These are phyloP conservation scores for Plodia interpunctella DNA, from an alignment of 1,140 invertebrate species.

Conservation along the genomic window DNA sequence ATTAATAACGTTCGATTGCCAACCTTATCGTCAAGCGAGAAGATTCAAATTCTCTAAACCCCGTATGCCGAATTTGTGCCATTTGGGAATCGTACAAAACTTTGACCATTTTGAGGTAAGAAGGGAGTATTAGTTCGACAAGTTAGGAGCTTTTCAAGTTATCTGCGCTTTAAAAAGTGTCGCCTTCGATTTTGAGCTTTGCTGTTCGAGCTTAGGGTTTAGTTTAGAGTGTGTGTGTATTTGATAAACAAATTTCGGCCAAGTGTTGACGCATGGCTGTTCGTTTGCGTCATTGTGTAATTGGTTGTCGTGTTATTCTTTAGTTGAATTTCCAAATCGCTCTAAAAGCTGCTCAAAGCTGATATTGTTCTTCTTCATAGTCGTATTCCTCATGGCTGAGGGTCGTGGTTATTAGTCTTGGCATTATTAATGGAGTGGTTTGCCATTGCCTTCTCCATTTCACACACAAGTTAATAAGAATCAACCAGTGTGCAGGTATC, in stretches of 20 bases:
- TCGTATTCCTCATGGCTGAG: too few relatives aligned
- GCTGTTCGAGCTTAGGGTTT: slow-evolving; percentile 1
- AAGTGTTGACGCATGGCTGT: slow-evolving; percentile 27
- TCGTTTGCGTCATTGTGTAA: slow-evolving; percentile 28
- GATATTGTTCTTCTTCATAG: too few relatives aligned
- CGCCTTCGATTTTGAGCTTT: slow-evolving; percentile 16
- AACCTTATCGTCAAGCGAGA: slow-evolving; percentile 11
- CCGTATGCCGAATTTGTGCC: slow-evolving; percentile 13
- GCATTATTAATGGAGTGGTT: too few relatives aligned
- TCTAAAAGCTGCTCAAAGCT: background rate
- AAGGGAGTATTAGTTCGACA: slow-evolving; percentile 65
- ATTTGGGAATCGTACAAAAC: slow-evolving; percentile 31
- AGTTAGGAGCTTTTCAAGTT: slow-evolving; percentile 54
- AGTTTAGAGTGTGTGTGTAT: background rate
- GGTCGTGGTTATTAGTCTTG: too few relatives aligned
- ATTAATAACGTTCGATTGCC: slow-evolving; percentile 5
- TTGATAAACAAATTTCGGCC: slow-evolving; percentile 25
- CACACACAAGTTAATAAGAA: too few relatives aligned
- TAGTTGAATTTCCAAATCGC: background rate
- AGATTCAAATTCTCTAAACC: slow-evolving; percentile 17
- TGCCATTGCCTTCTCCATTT: too few relatives aligned
- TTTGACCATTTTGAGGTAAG: slow-evolving; percentile 63
- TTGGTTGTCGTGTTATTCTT: slow-evolving; percentile 12
- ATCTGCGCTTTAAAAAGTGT: slow-evolving; percentile 30
- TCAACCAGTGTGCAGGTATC: too few relatives aligned